Percentiles rank a stretch among this genome's conserved stretches.
phyloP scores from a whole-genome alignment of 2,888 invertebrate species.

The Drepana falcataria region DNA sequence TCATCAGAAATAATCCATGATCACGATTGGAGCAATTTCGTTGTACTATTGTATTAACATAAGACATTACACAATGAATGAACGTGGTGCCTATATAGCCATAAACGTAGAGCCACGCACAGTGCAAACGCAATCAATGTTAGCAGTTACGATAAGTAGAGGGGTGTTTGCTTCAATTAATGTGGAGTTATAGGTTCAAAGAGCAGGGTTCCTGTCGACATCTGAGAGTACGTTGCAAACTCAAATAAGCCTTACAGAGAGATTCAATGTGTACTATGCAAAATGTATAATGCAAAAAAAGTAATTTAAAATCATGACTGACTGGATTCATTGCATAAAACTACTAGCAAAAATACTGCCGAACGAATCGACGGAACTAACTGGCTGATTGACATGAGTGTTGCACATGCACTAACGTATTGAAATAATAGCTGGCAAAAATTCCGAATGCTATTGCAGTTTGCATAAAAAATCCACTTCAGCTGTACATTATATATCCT shows the following conservation, averaged over 20 bases:
- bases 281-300: too few species aligned
- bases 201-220: constrained; percentile 10
- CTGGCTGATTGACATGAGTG: too few species aligned
- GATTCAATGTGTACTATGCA: background rate
- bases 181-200: constrained; percentile 26
- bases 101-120: constrained; percentile 15
- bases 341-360: too few species aligned
- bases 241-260: background rate
- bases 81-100: constrained; percentile 10
- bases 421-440: too few species aligned
- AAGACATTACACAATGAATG: constrained; percentile 24
- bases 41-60: constrained; percentile 30
- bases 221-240: constrained; percentile 2
- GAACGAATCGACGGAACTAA: too few species aligned
- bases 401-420: too few species aligned
- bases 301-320: too few species aligned
- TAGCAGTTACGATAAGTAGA: constrained; percentile 26
- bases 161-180: constrained; percentile 45
- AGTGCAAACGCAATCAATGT: constrained; percentile 37
- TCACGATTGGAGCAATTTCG: constrained; percentile 23
- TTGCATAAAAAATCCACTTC: too few species aligned
- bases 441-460: too few species aligned
- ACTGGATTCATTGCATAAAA: too few species aligned
- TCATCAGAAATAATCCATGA: constrained; percentile 33
- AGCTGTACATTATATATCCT: too few species aligned